Evolutionary conservation across 2,797 vertebrate genomes (phyloP), one percentile per base, ranked within the genome.

Genomic region (Sphaeramia orbicularis): DNA sequence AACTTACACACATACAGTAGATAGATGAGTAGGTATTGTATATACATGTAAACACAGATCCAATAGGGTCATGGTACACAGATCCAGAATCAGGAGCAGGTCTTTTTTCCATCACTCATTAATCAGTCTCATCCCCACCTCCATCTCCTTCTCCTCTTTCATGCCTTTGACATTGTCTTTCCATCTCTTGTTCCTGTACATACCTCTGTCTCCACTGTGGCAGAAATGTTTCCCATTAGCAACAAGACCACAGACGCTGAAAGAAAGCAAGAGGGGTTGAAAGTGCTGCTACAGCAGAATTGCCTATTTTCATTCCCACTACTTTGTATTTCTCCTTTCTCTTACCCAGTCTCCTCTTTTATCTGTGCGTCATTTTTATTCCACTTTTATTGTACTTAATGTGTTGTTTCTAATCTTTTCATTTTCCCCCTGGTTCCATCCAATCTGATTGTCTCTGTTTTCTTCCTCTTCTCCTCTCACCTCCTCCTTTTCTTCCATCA

Each of bases 171-270:
- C 13, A 52, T 70, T 89, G 78, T 86, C 86, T 86, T 78, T 86
- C 83, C 81, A 76, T 60, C 76, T 82, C 82, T 86, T 85, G 68
- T 87, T 89, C 67, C 76, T 86, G 69, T 76, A 65, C 81, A 78
- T 70, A 78, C 77, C 68, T 85, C 76, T 62, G 57, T 81, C 90
- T 92, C 81, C 77, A 58, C 65, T 86, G 80, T 90, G 74, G 89
- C 65, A 83, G 88, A 93, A 93, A 94, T 95, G 91, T 91, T 96
- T 95, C 89, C 83, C 88, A 93, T 94, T 95, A 94, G 87, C 88
- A 88, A 86, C 88, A 88, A 74, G 88, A 94, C 89, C 92, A 88
- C 90, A 94, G 90, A 92, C 88, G 79, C 82, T 84, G 69, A 70
- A 66, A 69, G 77, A 79, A 76, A 73, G 57, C 74, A 71, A 71